Base-by-base conservation (phyloP, 2,888 invertebrate species). In the Limenitis camilla region DNA sequence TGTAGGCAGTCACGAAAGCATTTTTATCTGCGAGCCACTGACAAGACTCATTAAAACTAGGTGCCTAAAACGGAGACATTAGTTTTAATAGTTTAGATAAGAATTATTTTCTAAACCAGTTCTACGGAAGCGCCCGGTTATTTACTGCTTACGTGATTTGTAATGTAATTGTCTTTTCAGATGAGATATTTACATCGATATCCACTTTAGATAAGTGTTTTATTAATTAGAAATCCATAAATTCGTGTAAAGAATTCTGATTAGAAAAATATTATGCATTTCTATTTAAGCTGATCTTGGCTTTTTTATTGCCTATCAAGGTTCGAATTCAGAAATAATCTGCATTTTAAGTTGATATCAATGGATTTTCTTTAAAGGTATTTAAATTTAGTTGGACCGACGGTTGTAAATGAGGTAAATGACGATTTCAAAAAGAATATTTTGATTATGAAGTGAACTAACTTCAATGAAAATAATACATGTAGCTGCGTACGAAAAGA, bases 191-290 rank as follows among this genome's bases (percentile, higher is more conserved):
- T 57, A 56, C 62, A 57, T 49, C 42, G 64, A 63, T 64, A 56
- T 60, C 57, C 61, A 62, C 59, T 64, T 62, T 50, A 63, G 61
- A 63, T 64, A 62, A 61, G 56, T 56, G 40, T 41, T 55, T 60
- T 61, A 63, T 60, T 62, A 64, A 64, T 64, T 63, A 61, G 56
- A 49, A 59, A 62, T 56, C 58, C 49, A 62, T 63, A 62, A 59
- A 57, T 58, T 52, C 55, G 56, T 61, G 59, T 60, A 49, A 56
- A 53, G 59, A 58, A 64, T 57, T 57, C 49, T 51, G 48, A 61
- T 60, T 50, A 49, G 48, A 27, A 44, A 52, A 61, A 57, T 59
- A 55, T 44, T 45, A 35, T 45, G 33, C 40, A 40, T 51, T 44
- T 50, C 28, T 35, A 10, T 45, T 29, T n/a, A 11, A 35, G 10